These are phyloP conservation scores for Aleiodes testaceus DNA, from an alignment of 2,888 invertebrate genomes.

Conservation along the genomic window DNA sequence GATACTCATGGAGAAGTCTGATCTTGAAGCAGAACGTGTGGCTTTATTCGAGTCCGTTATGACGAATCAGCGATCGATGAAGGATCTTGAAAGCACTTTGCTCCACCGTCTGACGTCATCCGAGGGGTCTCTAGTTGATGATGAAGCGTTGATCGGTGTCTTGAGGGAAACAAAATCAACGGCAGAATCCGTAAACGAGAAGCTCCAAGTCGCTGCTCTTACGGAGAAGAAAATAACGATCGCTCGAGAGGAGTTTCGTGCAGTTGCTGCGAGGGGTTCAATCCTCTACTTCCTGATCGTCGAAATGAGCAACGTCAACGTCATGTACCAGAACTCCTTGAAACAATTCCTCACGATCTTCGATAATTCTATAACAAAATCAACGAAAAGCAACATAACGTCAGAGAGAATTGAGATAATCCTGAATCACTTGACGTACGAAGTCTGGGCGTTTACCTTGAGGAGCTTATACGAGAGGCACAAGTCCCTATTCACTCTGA, in stretches of 20 bases:
- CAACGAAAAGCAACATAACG: slow-evolving; percentile 87
- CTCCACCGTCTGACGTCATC: slow-evolving; percentile 93
- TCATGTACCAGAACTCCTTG: slow-evolving; percentile 97
- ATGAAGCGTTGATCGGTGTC: slow-evolving; percentile 94
- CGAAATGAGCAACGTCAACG: slow-evolving; percentile 96
- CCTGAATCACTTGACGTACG: slow-evolving; percentile 89
- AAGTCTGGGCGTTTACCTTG: slow-evolving; percentile 94
- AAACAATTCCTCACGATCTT: slow-evolving; percentile 95
- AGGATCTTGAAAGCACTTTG: slow-evolving; percentile 94
- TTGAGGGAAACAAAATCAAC: slow-evolving; percentile 88
- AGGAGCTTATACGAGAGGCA: slow-evolving; percentile 95
- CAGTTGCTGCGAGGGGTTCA: slow-evolving; percentile 94
- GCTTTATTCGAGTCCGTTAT: slow-evolving; percentile 95
- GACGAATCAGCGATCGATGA: slow-evolving; percentile 96
- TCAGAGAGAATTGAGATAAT: slow-evolving; percentile 92
- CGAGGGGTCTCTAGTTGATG: slow-evolving; percentile 94
- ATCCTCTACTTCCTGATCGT: slow-evolving; percentile 96
- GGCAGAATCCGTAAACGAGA: slow-evolving; percentile 95
- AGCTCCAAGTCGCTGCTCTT: slow-evolving; percentile 91
- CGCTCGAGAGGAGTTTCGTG: slow-evolving; percentile 95
- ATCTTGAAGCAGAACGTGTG: slow-evolving; percentile 94
- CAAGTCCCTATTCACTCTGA: slow-evolving; percentile 92
- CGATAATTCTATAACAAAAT: slow-evolving; percentile 94
- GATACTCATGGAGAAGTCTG: slow-evolving; percentile 96
- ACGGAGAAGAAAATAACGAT: slow-evolving; percentile 95